These are phyloP conservation scores for Hydropsyche betteni DNA, from an alignment of 2,888 invertebrate species.

Conservation along the genomic window DNA sequence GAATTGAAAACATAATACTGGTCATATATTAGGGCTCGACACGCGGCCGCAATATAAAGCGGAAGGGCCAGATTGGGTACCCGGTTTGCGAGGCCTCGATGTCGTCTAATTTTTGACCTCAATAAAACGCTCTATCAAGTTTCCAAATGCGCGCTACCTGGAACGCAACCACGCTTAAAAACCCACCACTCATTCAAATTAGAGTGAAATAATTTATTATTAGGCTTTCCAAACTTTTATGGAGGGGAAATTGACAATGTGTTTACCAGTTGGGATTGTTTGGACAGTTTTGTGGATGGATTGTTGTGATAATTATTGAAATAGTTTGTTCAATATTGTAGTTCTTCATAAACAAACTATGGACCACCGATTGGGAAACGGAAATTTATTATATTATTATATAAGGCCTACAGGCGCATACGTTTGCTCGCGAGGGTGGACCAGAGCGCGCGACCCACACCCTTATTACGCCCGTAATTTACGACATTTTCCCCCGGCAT, in stretches of 20 bases:
- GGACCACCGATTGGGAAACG: too few species aligned
- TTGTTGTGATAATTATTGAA: too few species aligned
- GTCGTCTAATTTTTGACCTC: slow-evolving; percentile 31
- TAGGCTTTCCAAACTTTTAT: neutral
- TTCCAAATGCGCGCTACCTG: slow-evolving; percentile 21
- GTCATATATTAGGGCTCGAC: neutral
- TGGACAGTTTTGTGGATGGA: too few species aligned
- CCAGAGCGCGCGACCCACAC: neutral
- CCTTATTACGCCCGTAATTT: slow-evolving; percentile 47
- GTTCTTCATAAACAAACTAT: too few species aligned
- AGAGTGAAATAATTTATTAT: slow-evolving; percentile 34
- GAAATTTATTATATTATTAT: too few species aligned
- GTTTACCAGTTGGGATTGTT: too few species aligned
- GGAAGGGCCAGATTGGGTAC: slow-evolving; percentile 3
- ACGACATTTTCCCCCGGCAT: slow-evolving; percentile 44
- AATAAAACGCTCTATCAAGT: slow-evolving; percentile 33
- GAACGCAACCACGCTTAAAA: slow-evolving; percentile 5
- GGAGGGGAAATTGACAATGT: too few species aligned
- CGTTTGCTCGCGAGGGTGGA: neutral
- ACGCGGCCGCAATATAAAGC: slow-evolving; percentile 18
- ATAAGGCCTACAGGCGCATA: too few species aligned
- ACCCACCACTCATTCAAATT: slow-evolving; percentile 33
- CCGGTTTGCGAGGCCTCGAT: neutral
- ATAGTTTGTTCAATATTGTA: too few species aligned
- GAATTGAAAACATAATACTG: slow-evolving; percentile 10